These are phyloP conservation scores for Proisotoma minuta DNA, from an alignment of 2,888 invertebrate genomes.

Conservation along the genomic window DNA sequence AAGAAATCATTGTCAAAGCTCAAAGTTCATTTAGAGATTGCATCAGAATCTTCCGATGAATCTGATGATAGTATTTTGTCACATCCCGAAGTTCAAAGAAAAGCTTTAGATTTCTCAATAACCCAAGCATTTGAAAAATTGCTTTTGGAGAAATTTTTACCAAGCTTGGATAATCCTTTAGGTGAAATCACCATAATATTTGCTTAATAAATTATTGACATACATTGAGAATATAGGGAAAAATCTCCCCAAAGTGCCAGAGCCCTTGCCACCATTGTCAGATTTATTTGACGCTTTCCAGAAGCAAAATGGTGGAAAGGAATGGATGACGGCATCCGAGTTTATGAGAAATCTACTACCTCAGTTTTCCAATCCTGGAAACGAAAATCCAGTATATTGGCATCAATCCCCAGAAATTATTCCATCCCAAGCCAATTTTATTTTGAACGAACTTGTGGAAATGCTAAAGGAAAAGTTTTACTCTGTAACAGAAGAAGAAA, in stretches of 20 bases:
- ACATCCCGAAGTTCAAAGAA: background rate
- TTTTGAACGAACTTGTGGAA: no score
- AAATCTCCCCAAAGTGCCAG: slow-evolving; percentile 34
- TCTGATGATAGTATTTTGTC: background rate
- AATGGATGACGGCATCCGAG: slow-evolving; percentile 30
- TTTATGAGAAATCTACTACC: slow-evolving; percentile 30
- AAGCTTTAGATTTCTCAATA: slow-evolving; percentile 13
- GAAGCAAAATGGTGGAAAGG: slow-evolving; percentile 21
- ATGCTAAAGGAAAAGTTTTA: slow-evolving; percentile 12
- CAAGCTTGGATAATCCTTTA: slow-evolving; percentile 20
- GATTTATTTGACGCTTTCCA: slow-evolving; percentile 37
- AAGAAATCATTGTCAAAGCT: background rate
- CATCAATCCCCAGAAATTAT: slow-evolving; percentile 27
- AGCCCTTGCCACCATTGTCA: slow-evolving; percentile 35
- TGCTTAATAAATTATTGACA: background rate
- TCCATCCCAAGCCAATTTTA: slow-evolving; percentile 15
- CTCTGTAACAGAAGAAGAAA: background rate
- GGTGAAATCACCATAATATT: slow-evolving; percentile 10
- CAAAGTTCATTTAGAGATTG: background rate
- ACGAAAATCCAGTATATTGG: slow-evolving; percentile 29
- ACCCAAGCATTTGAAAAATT: slow-evolving; percentile 32
- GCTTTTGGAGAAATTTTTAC: slow-evolving; percentile 29
- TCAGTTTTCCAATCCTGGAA: slow-evolving; percentile 20
- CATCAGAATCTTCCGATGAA: background rate
- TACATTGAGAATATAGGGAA: slow-evolving; percentile 18